Evolutionary conservation across 1,140 invertebrate genomes (phyloP).

Genomic region (Drosophila subobscura): DNA sequence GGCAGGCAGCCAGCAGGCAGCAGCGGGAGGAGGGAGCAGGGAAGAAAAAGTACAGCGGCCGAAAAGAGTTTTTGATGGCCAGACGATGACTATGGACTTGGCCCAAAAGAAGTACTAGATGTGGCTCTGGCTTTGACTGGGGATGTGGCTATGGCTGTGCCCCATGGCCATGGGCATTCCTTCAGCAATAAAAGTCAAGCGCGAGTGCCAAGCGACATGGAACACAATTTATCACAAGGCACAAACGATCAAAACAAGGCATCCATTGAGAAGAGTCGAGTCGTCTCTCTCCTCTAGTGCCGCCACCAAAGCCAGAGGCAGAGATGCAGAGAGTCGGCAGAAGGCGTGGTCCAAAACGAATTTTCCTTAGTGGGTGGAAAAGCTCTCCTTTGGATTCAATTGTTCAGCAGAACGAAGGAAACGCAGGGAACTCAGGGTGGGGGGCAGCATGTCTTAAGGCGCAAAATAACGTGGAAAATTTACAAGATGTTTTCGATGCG

Average conservation of each 20-base stretch:
- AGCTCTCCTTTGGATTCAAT: conserved; percentile 67
- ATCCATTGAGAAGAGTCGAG: conserved; percentile 6
- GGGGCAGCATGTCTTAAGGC: conserved; percentile 42
- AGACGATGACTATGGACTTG: conserved; percentile 54
- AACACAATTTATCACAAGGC: conserved; percentile 74
- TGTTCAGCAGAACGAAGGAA: conserved; percentile 52
- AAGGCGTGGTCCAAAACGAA: conserved; percentile 68
- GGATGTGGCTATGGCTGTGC: conserved; percentile 3
- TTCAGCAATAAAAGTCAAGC: conserved; percentile 73
- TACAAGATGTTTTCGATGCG: conserved; percentile 78
- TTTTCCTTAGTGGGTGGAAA: conserved; percentile 64
- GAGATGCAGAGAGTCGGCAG: conserved; percentile 47
- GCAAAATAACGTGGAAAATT: conserved; percentile 74
- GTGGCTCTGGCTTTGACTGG: conserved; percentile 1
- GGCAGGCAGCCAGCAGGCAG: conserved; percentile 46
- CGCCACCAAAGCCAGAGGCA: conserved; percentile 4
- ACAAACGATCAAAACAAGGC: conserved; percentile 77
- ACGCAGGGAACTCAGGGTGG: neutral
- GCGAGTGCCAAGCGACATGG: conserved; percentile 68
- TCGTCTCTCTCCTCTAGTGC: neutral
- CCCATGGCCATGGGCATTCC: conserved; percentile 45
- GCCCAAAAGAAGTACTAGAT: too few relatives aligned
- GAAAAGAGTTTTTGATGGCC: conserved; percentile 58
- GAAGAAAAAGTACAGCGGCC: conserved; percentile 21
- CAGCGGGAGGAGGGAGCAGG: neutral